Percentiles rank a stretch among this genome's conserved stretches.
phyloP scores from a whole-genome alignment of 2,113 vertebrate species.

The Grammomys dolichurus region DNA sequence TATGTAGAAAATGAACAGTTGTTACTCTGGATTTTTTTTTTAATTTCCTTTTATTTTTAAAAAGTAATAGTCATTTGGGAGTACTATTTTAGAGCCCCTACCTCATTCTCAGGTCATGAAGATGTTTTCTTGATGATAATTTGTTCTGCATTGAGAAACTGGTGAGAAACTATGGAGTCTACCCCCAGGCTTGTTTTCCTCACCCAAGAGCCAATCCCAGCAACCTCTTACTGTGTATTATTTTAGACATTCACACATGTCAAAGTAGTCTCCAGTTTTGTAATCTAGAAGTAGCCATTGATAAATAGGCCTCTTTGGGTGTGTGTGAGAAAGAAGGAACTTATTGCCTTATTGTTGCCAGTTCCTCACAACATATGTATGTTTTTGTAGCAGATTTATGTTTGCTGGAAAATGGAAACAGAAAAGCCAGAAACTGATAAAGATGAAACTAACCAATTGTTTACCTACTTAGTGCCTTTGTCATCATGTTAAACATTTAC shows the following conservation, averaged over 20 bases:
- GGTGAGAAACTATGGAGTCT: slow-evolving; percentile 23
- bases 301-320: slow-evolving; percentile 1
- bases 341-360: neutral
- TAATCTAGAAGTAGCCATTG: slow-evolving; percentile 34
- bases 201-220: neutral
- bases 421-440: slow-evolving; percentile 51
- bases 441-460: slow-evolving; percentile 26
- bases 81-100: slow-evolving; percentile 2
- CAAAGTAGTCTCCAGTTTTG: neutral
- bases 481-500: slow-evolving; percentile 14
- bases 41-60: slow-evolving; percentile 43
- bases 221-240: neutral
- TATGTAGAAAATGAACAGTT: slow-evolving; percentile 27
- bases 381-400: slow-evolving; percentile 47
- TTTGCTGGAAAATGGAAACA: slow-evolving; percentile 44
- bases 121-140: slow-evolving; percentile 49
- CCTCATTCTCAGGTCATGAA: slow-evolving; percentile 4
- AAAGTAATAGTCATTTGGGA: slow-evolving; percentile 27
- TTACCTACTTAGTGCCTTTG: slow-evolving; percentile 22
- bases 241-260: neutral
- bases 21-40: slow-evolving; percentile 39
- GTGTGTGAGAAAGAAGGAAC: neutral
- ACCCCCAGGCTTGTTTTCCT: neutral
- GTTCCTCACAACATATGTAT: neutral
- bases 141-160: slow-evolving; percentile 52